phyloP scores from a whole-genome alignment of 1,140 invertebrate genomes.

The Hesperophylax magnus region DNA sequence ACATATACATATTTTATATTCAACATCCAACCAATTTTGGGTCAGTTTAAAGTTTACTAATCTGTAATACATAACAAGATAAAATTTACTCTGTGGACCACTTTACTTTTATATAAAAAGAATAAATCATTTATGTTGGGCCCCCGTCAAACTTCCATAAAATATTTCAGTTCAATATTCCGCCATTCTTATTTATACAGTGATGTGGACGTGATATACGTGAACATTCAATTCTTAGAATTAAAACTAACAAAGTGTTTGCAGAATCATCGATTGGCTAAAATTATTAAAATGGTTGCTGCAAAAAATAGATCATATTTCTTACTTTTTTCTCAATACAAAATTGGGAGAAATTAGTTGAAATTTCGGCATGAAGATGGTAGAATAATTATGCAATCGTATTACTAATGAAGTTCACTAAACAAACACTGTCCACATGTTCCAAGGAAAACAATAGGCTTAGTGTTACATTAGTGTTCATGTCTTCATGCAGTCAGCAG shows the following conservation, averaged over 20 bases:
- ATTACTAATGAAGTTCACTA: neutral
- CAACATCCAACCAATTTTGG: neutral
- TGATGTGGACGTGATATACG: too few relatives aligned
- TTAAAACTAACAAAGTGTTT: neutral
- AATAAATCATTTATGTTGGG: neutral
- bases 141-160: neutral
- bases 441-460: neutral
- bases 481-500: too few relatives aligned
- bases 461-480: too few relatives aligned
- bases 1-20: constrained; percentile 9
- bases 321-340: too few relatives aligned
- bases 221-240: neutral
- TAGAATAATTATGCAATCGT: neutral
- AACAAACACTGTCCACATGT: neutral
- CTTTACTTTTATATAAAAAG: neutral
- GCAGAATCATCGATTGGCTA: too few relatives aligned
- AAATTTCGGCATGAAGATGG: neutral
- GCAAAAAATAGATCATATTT: too few relatives aligned
- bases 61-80: constrained; percentile 27
- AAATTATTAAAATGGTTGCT: too few relatives aligned
- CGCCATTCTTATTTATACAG: too few relatives aligned
- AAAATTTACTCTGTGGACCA: constrained; percentile 25
- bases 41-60: constrained; percentile 12
- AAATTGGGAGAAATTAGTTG: too few relatives aligned
- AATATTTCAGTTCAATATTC: too few relatives aligned